These are phyloP conservation scores for Mormyrus iriodes DNA, from an alignment of 2,113 vertebrate species.

Conservation along the genomic window DNA sequence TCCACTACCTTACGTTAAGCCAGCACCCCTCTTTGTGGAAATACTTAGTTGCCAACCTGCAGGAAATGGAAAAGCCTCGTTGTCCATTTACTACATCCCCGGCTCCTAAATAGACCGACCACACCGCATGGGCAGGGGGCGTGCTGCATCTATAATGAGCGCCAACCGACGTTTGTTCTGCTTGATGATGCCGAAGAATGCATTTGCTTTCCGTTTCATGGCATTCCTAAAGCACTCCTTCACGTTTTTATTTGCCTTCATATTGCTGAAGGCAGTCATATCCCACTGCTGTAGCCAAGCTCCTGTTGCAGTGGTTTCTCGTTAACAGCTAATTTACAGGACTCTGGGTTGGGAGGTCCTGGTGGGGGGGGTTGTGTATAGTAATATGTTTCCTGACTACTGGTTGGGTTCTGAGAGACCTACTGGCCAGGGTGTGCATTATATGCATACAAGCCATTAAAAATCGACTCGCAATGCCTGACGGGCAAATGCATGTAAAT, in stretches of 20 bases:
- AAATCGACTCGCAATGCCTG: background rate
- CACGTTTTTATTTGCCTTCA: background rate
- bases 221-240: conserved; percentile 1
- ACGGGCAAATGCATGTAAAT: background rate
- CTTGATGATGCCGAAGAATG: background rate
- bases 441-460: background rate
- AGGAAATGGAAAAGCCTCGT: conserved; percentile 19
- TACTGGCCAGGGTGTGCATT: background rate
- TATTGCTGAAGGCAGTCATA: background rate
- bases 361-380: background rate
- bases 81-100: background rate
- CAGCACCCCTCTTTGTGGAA: conserved; percentile 36
- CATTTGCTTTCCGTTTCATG: background rate
- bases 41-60: conserved; percentile 9
- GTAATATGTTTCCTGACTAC: background rate
- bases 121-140: background rate
- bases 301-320: background rate
- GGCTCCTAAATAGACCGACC: background rate
- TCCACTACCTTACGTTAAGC: conserved; percentile 44
- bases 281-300: background rate
- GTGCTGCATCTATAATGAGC: conserved; percentile 4
- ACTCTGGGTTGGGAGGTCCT: background rate
- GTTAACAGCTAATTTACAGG: background rate
- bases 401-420: background rate
- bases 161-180: background rate